Conservation (phyloP, 2,888 invertebrate genomes). For the Tipula vernalis region DNA sequence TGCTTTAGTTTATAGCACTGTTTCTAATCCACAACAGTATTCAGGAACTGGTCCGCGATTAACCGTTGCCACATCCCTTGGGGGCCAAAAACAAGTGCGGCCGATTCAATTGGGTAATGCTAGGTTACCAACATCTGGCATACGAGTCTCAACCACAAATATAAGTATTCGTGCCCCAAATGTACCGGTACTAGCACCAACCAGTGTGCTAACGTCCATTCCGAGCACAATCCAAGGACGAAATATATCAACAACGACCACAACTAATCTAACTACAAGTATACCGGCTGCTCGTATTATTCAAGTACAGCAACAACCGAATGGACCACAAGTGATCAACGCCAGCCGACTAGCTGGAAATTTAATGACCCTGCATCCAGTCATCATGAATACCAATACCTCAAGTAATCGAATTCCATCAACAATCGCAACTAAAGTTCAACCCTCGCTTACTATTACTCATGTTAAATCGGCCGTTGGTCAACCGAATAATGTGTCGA, state of each 20-base stretch:
- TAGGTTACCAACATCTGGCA: conserved; percentile 28
- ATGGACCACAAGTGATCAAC: conserved; percentile 30
- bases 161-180: conserved; percentile 34
- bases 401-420: conserved; percentile 29
- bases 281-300: conserved; percentile 30
- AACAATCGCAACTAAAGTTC: conserved; percentile 33
- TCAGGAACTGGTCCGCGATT: conserved; percentile 24
- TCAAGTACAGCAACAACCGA: conserved; percentile 29
- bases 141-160: conserved; percentile 28
- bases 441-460: conserved; percentile 34
- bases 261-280: conserved; percentile 24
- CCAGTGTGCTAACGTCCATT: conserved; percentile 20
- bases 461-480: conserved; percentile 16
- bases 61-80: conserved; percentile 27
- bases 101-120: conserved; percentile 30
- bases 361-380: conserved; percentile 32
- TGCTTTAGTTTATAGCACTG: conserved; percentile 33
- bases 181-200: conserved; percentile 26
- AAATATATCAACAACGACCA: conserved; percentile 18
- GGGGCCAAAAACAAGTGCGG: conserved; percentile 29
- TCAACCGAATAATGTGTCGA: neutral
- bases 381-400: conserved; percentile 29
- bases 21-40: conserved; percentile 27
- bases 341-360: conserved; percentile 30
- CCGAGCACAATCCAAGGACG: conserved; percentile 7